Conservation (phyloP, 2,888 invertebrate species). For the Tanytarsus gracilentus region DNA sequence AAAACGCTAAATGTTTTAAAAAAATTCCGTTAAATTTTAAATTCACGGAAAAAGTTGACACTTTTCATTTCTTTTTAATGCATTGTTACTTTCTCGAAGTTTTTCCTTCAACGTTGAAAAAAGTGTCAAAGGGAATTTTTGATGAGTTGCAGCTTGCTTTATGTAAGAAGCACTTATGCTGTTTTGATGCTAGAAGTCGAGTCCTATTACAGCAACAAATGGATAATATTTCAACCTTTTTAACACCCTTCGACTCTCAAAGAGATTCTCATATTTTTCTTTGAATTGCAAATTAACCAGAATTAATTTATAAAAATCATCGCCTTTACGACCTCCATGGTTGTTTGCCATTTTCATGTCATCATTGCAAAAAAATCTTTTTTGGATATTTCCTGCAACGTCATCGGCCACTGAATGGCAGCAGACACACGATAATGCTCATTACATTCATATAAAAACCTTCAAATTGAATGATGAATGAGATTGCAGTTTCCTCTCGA, state of each 20-base stretch:
- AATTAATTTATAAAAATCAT: too few species aligned
- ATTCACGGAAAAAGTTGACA: constrained; percentile 18
- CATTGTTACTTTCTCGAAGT: not conserved
- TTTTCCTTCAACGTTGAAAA: not conserved
- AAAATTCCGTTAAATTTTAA: not conserved
- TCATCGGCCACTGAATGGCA: too few species aligned
- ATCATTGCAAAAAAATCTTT: not conserved
- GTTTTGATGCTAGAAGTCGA: too few species aligned
- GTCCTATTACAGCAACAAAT: too few species aligned
- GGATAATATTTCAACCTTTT: too few species aligned
- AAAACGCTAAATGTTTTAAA: not conserved
- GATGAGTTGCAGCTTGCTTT: constrained; percentile 4
- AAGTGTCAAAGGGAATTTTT: constrained; percentile 19
- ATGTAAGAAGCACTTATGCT: too few species aligned
- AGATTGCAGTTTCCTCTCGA: constrained; percentile 17
- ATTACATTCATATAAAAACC: not conserved
- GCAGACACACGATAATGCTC: not conserved
- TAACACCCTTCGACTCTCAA: too few species aligned
- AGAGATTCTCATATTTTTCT: too few species aligned
- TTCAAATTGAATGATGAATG: constrained; percentile 19
- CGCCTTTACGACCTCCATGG: not conserved
- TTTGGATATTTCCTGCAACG: not conserved
- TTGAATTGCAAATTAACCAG: too few species aligned
- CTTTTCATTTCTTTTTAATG: constrained; percentile 14
- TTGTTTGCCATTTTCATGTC: not conserved